Conservation (phyloP, 2,797 vertebrate genomes). For the Chromobotia macracanthus region DNA sequence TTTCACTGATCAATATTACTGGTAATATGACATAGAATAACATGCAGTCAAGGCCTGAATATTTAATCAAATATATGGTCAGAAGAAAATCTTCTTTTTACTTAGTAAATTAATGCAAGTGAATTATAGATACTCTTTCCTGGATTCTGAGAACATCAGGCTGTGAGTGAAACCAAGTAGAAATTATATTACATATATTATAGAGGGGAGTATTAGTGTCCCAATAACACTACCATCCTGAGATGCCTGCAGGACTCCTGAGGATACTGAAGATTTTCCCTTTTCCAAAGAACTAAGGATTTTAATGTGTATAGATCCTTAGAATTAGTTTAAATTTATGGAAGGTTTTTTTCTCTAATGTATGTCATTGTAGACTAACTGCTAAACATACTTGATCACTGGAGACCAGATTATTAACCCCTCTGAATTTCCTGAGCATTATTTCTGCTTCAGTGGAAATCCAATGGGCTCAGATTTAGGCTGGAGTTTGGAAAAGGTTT, state of each 20-base stretch:
- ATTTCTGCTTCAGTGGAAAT: slow-evolving; percentile 13
- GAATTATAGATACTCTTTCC: slow-evolving; percentile 65
- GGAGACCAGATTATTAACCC: slow-evolving; percentile 3
- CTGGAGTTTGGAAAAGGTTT: slow-evolving; percentile 14
- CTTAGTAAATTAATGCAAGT: slow-evolving; percentile 60
- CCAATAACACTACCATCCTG: slow-evolving; percentile 38
- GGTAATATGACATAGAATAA: slow-evolving; percentile 53
- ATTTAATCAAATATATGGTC: slow-evolving; percentile 60
- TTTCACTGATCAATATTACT: slow-evolving; percentile 54
- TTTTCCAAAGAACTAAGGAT: background rate
- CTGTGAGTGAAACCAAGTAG: slow-evolving; percentile 55
- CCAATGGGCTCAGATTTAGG: background rate
- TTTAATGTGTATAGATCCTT: too few relatives aligned
- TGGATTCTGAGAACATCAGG: slow-evolving; percentile 53
- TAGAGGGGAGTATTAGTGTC: slow-evolving; percentile 47
- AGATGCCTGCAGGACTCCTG: slow-evolving; percentile 21
- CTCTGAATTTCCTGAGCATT: slow-evolving; percentile 19
- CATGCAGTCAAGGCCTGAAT: slow-evolving; percentile 55
- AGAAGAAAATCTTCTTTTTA: slow-evolving; percentile 53
- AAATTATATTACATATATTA: slow-evolving; percentile 62
- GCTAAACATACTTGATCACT: background rate
- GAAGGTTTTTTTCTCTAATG: background rate
- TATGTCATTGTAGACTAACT: background rate
- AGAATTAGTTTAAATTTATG: background rate
- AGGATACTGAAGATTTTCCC: background rate